These are phyloP conservation scores for Alosa alosa DNA, from an alignment of 2,113 vertebrate genomes.

Conservation along the genomic window DNA sequence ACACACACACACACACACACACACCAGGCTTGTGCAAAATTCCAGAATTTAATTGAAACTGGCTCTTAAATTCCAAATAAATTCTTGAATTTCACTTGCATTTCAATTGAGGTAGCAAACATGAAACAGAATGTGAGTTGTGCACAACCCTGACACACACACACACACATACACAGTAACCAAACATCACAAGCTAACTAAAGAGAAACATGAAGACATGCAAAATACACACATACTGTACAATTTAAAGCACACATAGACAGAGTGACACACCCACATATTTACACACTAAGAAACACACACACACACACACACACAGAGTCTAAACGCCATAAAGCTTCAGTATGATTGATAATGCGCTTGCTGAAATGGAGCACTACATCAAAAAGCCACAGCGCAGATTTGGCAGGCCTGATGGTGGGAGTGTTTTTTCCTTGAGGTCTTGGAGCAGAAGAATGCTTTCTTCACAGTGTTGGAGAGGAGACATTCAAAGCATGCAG, in stretches of 20 bases:
- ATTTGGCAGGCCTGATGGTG: background rate
- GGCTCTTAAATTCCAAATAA: no score
- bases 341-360: background rate
- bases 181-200: background rate
- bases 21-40: background rate
- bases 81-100: no score
- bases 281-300: background rate
- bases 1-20: background rate
- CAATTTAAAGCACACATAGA: background rate
- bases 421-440: background rate
- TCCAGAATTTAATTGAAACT: no score
- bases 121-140: no score
- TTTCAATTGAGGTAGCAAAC: no score
- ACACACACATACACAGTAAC: background rate
- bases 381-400: constrained; percentile 1
- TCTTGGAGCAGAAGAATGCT: background rate
- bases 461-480: background rate
- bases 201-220: background rate
- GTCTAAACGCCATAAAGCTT: background rate
- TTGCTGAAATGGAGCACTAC: background rate
- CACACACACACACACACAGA: background rate
- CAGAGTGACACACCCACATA: background rate
- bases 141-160: background rate
- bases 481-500: background rate
- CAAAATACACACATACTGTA: background rate